phyloP scores from a whole-genome alignment of 1,140 invertebrate genomes.

The Drosophila orosa region DNA sequence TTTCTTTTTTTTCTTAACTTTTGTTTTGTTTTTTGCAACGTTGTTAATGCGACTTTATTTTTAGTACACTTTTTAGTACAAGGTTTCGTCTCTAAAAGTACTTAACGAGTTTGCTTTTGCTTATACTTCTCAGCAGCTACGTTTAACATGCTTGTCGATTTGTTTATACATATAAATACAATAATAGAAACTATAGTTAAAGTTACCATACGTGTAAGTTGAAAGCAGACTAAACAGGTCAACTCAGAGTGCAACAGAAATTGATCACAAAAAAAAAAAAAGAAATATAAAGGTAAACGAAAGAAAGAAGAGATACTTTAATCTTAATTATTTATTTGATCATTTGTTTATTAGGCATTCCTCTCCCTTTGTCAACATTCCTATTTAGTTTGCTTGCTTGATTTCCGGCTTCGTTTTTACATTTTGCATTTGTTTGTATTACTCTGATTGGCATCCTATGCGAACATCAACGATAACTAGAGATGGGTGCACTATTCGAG shows the following conservation, averaged over 20 bases:
- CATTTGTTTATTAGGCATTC: constrained; percentile 62
- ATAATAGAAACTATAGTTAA: constrained; percentile 74
- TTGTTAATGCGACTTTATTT: constrained; percentile 69
- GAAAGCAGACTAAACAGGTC: constrained; percentile 64
- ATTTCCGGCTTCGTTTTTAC: constrained; percentile 52
- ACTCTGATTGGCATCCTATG: constrained; percentile 69
- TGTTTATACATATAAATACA: constrained; percentile 82
- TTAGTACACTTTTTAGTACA: constrained; percentile 70
- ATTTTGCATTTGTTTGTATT: constrained; percentile 34
- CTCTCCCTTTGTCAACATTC: constrained; percentile 39
- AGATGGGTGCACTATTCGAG: constrained; percentile 34
- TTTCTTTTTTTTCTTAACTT: constrained; percentile 21
- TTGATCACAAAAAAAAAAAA: constrained; percentile 51
- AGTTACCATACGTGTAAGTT: constrained; percentile 53
- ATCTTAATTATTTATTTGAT: constrained; percentile 31
- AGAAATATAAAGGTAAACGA: background rate
- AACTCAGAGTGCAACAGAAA: constrained; percentile 70
- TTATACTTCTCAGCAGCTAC: constrained; percentile 61
- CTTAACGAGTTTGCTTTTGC: constrained; percentile 75
- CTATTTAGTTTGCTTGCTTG: constrained; percentile 38
- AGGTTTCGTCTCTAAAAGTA: constrained; percentile 74
- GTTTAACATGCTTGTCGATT: constrained; percentile 71
- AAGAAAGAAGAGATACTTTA: constrained; percentile 40
- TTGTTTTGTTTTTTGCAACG: constrained; percentile 38
- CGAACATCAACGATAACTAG: constrained; percentile 72